These are phyloP conservation scores for Ormyrus labotus DNA, from an alignment of 2,888 invertebrate genomes.

Conservation along the genomic window DNA sequence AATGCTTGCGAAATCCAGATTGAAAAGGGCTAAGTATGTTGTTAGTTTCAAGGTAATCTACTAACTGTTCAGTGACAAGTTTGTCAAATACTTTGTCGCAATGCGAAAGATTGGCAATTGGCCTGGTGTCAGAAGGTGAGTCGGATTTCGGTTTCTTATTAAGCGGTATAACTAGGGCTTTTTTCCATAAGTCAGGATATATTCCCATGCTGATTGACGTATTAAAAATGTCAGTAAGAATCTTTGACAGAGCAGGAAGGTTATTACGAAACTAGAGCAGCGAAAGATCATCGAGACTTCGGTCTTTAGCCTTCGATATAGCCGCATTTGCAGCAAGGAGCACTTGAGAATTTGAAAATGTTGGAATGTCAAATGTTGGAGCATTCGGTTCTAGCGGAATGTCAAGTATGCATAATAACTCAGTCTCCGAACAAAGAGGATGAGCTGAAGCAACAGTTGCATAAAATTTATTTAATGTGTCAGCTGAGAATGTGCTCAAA, in stretches of 20 bases:
- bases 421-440: background rate
- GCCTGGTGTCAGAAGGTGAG: too few species aligned
- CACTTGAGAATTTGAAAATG: background rate
- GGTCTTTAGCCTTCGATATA: background rate
- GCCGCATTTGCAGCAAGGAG: background rate
- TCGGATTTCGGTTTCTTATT: too few species aligned
- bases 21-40: too few species aligned
- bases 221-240: conserved; percentile 3
- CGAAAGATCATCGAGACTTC: background rate
- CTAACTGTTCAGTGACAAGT: too few species aligned
- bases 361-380: background rate
- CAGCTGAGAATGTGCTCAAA: background rate
- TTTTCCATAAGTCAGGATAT: background rate
- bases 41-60: too few species aligned
- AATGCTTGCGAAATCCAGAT: background rate
- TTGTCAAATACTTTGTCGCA: too few species aligned
- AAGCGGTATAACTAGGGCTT: too few species aligned
- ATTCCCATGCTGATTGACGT: background rate
- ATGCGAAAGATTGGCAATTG: too few species aligned
- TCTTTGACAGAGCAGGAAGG: background rate
- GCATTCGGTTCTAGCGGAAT: background rate
- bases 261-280: background rate
- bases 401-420: background rate
- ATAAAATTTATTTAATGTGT: background rate
- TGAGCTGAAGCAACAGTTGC: background rate